Evolutionary conservation across 2,888 invertebrate genomes (phyloP).

Genomic region (Heliconius hortense): DNA sequence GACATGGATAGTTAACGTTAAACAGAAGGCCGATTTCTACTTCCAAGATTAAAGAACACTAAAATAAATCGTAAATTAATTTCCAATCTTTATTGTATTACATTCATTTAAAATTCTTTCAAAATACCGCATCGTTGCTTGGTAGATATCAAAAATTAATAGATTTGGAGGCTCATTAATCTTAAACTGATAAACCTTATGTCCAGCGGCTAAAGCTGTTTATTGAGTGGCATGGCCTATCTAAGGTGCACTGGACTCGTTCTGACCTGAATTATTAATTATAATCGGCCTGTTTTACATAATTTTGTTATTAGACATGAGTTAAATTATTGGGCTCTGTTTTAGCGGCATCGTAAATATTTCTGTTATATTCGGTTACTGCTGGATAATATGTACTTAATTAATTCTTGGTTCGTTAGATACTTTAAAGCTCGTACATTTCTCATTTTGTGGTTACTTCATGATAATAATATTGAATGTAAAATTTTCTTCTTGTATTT

Average conservation of each 20-base stretch:
- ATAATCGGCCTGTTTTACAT: slow-evolving; percentile 74
- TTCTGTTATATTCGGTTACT: slow-evolving; percentile 60
- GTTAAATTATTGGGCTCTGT: slow-evolving; percentile 73
- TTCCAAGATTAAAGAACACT: slow-evolving; percentile 38
- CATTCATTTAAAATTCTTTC: slow-evolving; percentile 41
- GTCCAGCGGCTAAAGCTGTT: slow-evolving; percentile 45
- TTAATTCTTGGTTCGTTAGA: slow-evolving; percentile 69
- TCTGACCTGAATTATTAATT: slow-evolving; percentile 75
- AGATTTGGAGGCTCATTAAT: slow-evolving; percentile 15
- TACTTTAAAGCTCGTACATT: slow-evolving; percentile 30
- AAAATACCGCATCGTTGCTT: slow-evolving; percentile 39
- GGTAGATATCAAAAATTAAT: slow-evolving; percentile 38
- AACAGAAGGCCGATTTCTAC: slow-evolving; percentile 23
- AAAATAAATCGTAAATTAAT: slow-evolving; percentile 46
- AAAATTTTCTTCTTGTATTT: neutral
- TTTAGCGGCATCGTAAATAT: slow-evolving; percentile 77
- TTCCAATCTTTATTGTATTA: slow-evolving; percentile 47
- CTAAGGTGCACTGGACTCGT: slow-evolving; percentile 55
- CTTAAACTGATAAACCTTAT: slow-evolving; percentile 20
- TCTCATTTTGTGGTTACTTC: slow-evolving; percentile 32
- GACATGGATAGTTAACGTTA: slow-evolving; percentile 2
- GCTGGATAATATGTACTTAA: slow-evolving; percentile 66
- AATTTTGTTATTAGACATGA: slow-evolving; percentile 77
- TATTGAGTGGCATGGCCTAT: slow-evolving; percentile 48
- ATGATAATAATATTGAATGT: slow-evolving; percentile 28